Conservation (phyloP, 1,140 invertebrate species). For the Medauroidea extradentata region DNA sequence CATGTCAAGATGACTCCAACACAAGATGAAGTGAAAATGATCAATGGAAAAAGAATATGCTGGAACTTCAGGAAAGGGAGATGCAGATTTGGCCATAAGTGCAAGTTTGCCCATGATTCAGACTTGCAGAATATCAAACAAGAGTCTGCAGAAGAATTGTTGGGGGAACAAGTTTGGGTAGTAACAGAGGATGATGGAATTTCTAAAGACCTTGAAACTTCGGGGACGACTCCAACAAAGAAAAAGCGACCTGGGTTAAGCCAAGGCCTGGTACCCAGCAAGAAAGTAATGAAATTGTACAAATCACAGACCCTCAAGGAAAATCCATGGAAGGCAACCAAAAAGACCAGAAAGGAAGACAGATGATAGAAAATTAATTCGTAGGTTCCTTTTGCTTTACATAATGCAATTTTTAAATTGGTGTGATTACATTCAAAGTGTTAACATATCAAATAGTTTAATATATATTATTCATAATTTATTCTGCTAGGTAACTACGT, state of each 20-base stretch:
- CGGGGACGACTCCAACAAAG: conserved; percentile 40
- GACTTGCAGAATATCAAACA: conserved; percentile 61
- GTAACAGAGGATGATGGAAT: conserved; percentile 46
- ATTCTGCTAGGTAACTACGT: too few species aligned
- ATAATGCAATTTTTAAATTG: too few species aligned
- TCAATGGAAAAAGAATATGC: conserved; percentile 86
- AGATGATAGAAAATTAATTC: too few species aligned
- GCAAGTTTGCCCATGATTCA: conserved; percentile 88
- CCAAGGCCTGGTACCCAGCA: conserved; percentile 72
- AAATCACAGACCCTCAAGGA: conserved; percentile 54
- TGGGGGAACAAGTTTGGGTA: conserved; percentile 35
- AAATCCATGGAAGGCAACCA: conserved; percentile 35
- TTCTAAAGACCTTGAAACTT: conserved; percentile 43
- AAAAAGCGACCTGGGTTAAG: conserved; percentile 75
- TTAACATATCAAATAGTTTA: too few species aligned
- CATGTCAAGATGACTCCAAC: conserved; percentile 88
- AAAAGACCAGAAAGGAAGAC: too few species aligned
- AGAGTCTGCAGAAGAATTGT: conserved; percentile 52
- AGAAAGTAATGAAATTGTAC: conserved; percentile 79
- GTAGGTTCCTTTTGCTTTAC: too few species aligned
- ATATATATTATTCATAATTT: too few species aligned
- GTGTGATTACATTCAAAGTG: too few species aligned
- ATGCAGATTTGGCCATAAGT: conserved; percentile 88
- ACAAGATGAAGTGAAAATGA: conserved; percentile 65
- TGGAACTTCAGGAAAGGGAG: conserved; percentile 90